Percentiles rank a stretch among this genome's conserved stretches.
Evolutionary conservation across 37 sponge, comb jelly and placozoan genomes (phyloP).

Genomic region (Corticium candelabrum): DNA sequence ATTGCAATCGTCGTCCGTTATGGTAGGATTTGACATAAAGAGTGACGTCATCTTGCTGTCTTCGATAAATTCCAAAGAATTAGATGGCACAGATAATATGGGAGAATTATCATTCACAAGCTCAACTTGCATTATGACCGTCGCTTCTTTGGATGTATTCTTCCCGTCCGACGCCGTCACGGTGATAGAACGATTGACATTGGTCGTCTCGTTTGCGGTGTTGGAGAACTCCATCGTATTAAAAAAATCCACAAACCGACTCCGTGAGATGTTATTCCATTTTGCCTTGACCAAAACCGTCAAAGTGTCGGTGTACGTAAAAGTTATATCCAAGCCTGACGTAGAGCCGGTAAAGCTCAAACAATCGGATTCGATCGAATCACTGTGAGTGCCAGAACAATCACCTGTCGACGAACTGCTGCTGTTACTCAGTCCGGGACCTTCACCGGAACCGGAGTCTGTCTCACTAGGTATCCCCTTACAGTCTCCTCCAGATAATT

Average conservation of each 20-base stretch:
- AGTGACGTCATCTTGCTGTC: background rate
- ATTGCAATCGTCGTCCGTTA: background rate
- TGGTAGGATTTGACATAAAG: background rate
- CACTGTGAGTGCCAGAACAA: background rate
- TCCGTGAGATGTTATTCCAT: background rate
- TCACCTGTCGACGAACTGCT: background rate
- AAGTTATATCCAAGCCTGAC: background rate
- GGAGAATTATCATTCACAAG: background rate
- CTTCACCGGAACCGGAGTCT: background rate
- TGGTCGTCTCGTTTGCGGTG: background rate
- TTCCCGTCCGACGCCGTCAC: background rate
- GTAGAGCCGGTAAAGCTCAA: background rate
- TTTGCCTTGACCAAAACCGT: background rate
- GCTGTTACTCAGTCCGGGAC: background rate
- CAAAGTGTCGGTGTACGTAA: background rate
- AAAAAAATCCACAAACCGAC: background rate
- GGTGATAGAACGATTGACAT: background rate
- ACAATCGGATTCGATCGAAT: background rate
- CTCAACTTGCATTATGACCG: background rate
- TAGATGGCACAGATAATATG: background rate
- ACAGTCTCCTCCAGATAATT: background rate
- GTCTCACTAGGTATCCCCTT: background rate
- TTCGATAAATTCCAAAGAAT: background rate
- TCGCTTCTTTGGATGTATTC: background rate
- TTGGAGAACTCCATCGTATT: background rate